Conservation (phyloP, 2,888 invertebrate species). For the Coremacera marginata region DNA sequence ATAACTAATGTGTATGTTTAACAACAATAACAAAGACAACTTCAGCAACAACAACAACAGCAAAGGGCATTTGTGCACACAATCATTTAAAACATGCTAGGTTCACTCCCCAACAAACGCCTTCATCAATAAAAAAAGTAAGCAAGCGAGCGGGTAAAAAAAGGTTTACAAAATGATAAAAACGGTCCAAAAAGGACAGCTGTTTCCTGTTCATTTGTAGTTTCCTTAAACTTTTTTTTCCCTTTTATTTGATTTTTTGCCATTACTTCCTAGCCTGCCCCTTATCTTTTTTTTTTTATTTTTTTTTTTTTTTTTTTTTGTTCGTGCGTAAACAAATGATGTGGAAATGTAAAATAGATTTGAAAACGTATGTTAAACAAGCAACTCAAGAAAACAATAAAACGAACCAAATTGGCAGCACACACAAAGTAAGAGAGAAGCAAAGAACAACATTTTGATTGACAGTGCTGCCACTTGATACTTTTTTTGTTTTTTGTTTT, state of each 20-base stretch:
- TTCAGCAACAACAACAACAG: constrained; percentile 10
- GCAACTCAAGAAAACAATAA: neutral
- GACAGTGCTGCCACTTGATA: neutral
- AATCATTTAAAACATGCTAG: neutral
- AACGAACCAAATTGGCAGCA: too few species aligned
- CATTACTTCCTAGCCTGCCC: neutral
- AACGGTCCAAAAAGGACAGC: constrained; percentile 34
- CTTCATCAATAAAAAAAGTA: constrained; percentile 4
- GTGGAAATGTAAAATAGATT: constrained; percentile 66
- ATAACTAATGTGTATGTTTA: constrained; percentile 13
- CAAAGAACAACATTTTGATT: neutral
- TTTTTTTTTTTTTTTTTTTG: neutral
- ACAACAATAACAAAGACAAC: constrained; percentile 14
- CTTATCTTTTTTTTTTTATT: neutral
- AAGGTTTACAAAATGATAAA: constrained; percentile 39
- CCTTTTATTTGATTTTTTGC: neutral
- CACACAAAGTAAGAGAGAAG: too few species aligned
- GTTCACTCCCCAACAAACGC: constrained; percentile 14
- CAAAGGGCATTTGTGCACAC: constrained; percentile 1
- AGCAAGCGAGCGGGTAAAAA: constrained; percentile 1
- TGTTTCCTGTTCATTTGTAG: constrained; percentile 23
- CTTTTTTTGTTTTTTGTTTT: too few species aligned
- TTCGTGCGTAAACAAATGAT: constrained; percentile 58
- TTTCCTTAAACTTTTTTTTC: neutral
- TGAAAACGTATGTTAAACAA: constrained; percentile 39